phyloP scores from a whole-genome alignment of 1,140 invertebrate genomes.

The Ridgeia piscesae region DNA sequence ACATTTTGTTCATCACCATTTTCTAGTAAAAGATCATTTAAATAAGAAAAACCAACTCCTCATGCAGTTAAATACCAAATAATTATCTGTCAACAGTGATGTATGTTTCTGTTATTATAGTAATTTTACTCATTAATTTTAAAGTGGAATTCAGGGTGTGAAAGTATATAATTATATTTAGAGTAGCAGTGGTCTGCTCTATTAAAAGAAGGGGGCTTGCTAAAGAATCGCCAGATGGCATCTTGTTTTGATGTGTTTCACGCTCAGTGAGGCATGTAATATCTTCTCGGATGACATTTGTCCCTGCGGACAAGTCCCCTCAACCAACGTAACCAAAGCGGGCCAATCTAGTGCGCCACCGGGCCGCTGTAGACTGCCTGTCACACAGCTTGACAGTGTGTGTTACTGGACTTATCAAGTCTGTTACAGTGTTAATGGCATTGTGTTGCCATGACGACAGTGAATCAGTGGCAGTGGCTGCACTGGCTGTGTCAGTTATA shows the following conservation, averaged over 20 bases:
- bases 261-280: neutral
- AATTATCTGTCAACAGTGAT: neutral
- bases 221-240: neutral
- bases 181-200: neutral
- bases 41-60: neutral
- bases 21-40: no score
- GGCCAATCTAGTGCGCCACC: neutral
- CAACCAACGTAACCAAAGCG: neutral
- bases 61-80: neutral
- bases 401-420: neutral
- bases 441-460: neutral
- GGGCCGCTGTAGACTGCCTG: neutral
- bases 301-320: neutral
- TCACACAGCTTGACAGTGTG: neutral
- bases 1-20: no score
- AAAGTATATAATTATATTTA: neutral
- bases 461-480: neutral
- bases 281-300: neutral
- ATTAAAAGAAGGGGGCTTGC: neutral
- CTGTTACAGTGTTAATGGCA: neutral
- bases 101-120: neutral
- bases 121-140: neutral
- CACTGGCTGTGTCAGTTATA: neutral
- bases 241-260: neutral
- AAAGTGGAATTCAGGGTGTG: neutral